Evolutionary conservation across 2,888 invertebrate genomes (phyloP).

Genomic region (Tenthredo notha): DNA sequence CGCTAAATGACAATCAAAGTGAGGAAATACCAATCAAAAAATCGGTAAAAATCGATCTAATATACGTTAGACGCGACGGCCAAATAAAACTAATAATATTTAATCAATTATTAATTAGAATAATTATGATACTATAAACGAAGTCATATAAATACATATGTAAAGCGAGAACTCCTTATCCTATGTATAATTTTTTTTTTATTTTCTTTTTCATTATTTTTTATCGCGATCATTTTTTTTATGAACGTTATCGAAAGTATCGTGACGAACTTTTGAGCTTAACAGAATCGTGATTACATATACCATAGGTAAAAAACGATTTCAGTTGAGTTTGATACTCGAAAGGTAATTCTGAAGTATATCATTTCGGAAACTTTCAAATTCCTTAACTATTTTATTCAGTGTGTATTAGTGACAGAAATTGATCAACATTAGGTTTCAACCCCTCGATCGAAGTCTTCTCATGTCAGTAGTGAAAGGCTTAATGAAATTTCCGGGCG

Average conservation of each 20-base stretch:
- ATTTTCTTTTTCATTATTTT: not conserved
- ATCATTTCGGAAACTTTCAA: not conserved
- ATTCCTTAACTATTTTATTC: not conserved
- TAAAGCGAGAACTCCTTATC: not conserved
- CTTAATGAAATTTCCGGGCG: constrained; percentile 23
- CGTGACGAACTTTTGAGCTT: too few relatives aligned
- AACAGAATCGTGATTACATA: not conserved
- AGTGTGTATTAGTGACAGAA: not conserved
- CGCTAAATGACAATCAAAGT: constrained; percentile 76
- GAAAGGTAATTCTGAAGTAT: not conserved
- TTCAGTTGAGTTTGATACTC: too few relatives aligned
- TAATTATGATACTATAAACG: not conserved
- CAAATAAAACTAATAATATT: constrained; percentile 25
- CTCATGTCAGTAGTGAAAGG: not conserved
- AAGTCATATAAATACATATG: not conserved
- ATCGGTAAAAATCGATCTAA: constrained; percentile 1
- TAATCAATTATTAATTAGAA: constrained; percentile 12
- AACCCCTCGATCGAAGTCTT: not conserved
- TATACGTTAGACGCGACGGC: not conserved
- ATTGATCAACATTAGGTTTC: not conserved
- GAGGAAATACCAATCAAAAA: constrained; percentile 57
- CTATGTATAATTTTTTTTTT: not conserved
- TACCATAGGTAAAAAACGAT: too few relatives aligned
- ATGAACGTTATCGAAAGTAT: not conserved
- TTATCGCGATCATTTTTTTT: not conserved